Conservation (phyloP, 2,888 invertebrate species). For the Drosophila macrospina region DNA sequence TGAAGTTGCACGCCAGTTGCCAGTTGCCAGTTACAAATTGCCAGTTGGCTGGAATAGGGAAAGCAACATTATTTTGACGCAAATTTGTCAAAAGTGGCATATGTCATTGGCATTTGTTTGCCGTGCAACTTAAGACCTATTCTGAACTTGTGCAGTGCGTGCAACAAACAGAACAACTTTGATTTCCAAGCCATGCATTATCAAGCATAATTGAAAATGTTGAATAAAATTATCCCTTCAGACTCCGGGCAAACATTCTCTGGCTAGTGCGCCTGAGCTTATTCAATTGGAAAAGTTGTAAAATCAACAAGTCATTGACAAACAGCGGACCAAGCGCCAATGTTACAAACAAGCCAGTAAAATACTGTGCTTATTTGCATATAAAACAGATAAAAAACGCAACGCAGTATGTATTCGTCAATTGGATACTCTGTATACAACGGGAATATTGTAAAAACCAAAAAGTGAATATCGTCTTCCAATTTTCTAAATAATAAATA, state of each 20-base stretch:
- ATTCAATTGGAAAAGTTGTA: constrained; percentile 75
- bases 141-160: constrained; percentile 26
- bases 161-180: constrained; percentile 33
- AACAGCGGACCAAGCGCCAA: constrained; percentile 56
- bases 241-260: constrained; percentile 49
- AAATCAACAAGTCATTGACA: constrained; percentile 78
- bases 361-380: constrained; percentile 72
- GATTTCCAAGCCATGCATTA: constrained; percentile 36
- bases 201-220: constrained; percentile 61
- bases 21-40: constrained; percentile 13
- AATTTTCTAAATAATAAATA: background rate
- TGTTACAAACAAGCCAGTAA: constrained; percentile 49
- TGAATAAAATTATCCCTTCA: constrained; percentile 34
- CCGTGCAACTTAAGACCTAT: constrained; percentile 29
- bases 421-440: constrained; percentile 25
- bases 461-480: no score
- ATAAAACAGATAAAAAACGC: constrained; percentile 32
- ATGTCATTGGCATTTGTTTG: constrained; percentile 41
- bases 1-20: constrained; percentile 48
- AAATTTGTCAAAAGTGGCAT: constrained; percentile 57
- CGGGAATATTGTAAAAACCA: background rate
- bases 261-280: constrained; percentile 33
- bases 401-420: background rate
- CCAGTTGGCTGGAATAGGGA: background rate
- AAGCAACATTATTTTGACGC: constrained; percentile 46